These are phyloP conservation scores for Leptinotarsa lineolata DNA, from an alignment of 1,140 invertebrate genomes.

Conservation along the genomic window DNA sequence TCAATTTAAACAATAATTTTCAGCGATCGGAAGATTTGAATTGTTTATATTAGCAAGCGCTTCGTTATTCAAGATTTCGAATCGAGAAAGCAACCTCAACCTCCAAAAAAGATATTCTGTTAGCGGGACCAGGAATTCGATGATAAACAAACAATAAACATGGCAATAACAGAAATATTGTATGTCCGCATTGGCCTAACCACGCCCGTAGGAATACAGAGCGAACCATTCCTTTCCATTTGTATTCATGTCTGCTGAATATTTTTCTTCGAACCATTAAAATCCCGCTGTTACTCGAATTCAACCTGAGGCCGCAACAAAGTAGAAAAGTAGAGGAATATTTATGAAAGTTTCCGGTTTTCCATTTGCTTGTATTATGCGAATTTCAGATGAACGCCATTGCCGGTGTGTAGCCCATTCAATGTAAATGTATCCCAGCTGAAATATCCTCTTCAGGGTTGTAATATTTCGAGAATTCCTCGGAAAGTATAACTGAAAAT, in stretches of 20 bases:
- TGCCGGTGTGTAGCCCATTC: conserved; percentile 16
- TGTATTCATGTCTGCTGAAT: neutral
- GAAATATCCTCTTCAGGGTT: conserved; percentile 13
- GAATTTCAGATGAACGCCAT: conserved; percentile 18
- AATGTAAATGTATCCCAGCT: conserved; percentile 13
- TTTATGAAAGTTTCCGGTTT: conserved; percentile 18
- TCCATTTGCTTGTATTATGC: conserved; percentile 19
- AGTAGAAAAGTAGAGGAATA: conserved; percentile 17
- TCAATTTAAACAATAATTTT: too few species aligned
- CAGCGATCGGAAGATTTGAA: too few species aligned
- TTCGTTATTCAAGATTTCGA: too few species aligned
- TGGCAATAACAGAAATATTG: neutral
- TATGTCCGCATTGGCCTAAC: neutral
- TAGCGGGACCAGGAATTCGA: neutral
- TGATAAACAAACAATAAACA: neutral
- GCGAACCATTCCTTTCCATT: conserved; percentile 7
- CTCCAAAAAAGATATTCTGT: too few species aligned
- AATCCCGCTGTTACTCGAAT: conserved; percentile 16
- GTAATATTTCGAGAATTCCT: conserved; percentile 10
- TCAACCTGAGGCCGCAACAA: conserved; percentile 15
- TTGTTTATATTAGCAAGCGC: too few species aligned
- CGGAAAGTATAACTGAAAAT: neutral
- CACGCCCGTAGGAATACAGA: neutral
- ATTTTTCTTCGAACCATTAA: conserved; percentile 14
- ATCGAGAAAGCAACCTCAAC: too few species aligned